Percentiles rank a stretch among this genome's conserved stretches.
These are phyloP conservation scores for Lathamus discolor DNA, from an alignment of 2,113 vertebrate species.

Conservation along the genomic window DNA sequence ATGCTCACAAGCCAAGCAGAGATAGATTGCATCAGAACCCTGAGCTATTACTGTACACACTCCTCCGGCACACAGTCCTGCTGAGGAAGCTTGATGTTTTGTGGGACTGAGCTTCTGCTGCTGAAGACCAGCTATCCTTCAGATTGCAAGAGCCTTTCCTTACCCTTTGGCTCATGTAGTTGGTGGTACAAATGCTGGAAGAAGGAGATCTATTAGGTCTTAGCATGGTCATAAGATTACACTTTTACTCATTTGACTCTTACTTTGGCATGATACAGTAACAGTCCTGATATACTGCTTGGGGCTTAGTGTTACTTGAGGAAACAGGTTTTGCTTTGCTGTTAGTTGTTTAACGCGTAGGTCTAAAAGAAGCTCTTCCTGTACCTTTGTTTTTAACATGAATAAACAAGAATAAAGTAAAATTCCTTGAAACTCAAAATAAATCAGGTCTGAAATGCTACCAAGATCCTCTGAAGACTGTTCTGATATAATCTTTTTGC, in stretches of 20 bases:
- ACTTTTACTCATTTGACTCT: not conserved
- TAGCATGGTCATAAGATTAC: not conserved
- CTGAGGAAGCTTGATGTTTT: not conserved
- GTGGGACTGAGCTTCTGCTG: not conserved
- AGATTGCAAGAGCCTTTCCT: not conserved
- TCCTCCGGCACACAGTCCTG: not conserved
- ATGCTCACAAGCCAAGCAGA: not conserved
- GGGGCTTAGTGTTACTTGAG: not conserved
- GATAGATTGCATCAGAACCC: not conserved
- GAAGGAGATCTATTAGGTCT: not conserved
- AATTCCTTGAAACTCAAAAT: not conserved
- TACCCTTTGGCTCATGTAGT: not conserved
- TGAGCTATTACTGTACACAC: not conserved
- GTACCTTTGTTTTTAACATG: not conserved
- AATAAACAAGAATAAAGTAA: not conserved
- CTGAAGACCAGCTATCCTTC: not conserved
- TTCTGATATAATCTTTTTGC: not conserved
- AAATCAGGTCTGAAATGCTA: not conserved
- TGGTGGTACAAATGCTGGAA: not conserved
- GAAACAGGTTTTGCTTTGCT: not conserved
- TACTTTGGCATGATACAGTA: rapidly evolving
- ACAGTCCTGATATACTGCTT: not conserved
- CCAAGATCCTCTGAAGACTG: not conserved
- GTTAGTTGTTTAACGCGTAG: not conserved
- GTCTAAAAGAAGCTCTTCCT: not conserved